Evolutionary conservation across 2,888 invertebrate genomes (phyloP).

Genomic region (Hypsopygia costalis): DNA sequence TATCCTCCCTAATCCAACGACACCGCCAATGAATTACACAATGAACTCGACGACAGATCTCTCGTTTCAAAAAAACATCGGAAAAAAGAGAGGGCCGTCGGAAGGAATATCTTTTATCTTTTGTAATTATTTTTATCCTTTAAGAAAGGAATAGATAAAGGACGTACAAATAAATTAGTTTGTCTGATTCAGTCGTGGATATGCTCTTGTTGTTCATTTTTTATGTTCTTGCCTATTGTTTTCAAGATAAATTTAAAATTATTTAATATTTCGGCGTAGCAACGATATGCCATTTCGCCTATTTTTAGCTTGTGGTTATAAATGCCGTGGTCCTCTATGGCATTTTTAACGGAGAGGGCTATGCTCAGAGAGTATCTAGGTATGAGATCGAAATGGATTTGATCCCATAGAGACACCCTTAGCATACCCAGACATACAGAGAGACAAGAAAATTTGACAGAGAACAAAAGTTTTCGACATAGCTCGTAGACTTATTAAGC

Average conservation of each 20-base stretch:
- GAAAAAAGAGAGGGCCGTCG: slow-evolving; percentile 38
- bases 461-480: too few species aligned
- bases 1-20: slow-evolving; percentile 37
- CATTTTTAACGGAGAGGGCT: too few species aligned
- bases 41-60: slow-evolving; percentile 60
- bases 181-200: slow-evolving; percentile 10
- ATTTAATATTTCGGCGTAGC: too few species aligned
- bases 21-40: slow-evolving; percentile 60
- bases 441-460: too few species aligned
- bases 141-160: slow-evolving; percentile 50
- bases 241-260: not conserved
- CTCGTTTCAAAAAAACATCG: slow-evolving; percentile 40
- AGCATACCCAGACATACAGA: too few species aligned
- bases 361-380: too few species aligned
- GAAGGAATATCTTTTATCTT: slow-evolving; percentile 71
- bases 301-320: too few species aligned
- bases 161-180: slow-evolving; percentile 10
- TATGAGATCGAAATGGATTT: too few species aligned
- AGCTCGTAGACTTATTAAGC: too few species aligned
- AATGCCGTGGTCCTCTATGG: too few species aligned
- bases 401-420: too few species aligned
- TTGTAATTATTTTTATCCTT: slow-evolving; percentile 79
- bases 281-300: too few species aligned
- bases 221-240: not conserved
- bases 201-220: not conserved